phyloP scores from a whole-genome alignment of 2,113 vertebrate species.

The Morone saxatilis region DNA sequence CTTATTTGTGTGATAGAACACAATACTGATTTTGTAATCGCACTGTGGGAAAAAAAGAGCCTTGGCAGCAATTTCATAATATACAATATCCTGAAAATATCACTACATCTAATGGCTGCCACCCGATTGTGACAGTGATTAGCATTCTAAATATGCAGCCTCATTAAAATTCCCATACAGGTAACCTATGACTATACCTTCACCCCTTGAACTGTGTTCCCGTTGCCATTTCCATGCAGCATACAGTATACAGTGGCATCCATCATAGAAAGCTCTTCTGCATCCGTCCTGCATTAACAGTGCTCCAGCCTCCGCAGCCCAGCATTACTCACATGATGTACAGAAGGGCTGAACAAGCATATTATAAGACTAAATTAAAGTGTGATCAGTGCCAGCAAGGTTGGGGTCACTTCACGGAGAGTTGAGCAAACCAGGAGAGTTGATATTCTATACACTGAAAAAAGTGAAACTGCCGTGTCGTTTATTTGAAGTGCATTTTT shows the following conservation, averaged over 20 bases:
- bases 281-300: conserved; percentile 32
- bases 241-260: neutral
- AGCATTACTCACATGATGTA: neutral
- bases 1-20: neutral
- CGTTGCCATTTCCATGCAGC: neutral
- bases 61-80: conserved; percentile 5
- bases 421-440: neutral
- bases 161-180: conserved; percentile 17
- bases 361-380: conserved; percentile 24
- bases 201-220: conserved; percentile 16
- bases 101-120: neutral
- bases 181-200: conserved; percentile 18
- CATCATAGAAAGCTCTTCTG: neutral
- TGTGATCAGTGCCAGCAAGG: conserved; percentile 27
- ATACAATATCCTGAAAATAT: neutral
- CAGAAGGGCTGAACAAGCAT: conserved; percentile 34
- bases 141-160: conserved; percentile 16
- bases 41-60: neutral
- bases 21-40: neutral
- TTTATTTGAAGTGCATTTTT: too few species aligned
- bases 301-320: conserved; percentile 4
- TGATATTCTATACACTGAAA: neutral
- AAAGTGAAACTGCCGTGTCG: too few species aligned
- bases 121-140: neutral
- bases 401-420: neutral